phyloP scores from a whole-genome alignment of 64 coral and sea anemone species.

The Hydrozoanthus tunicans region DNA sequence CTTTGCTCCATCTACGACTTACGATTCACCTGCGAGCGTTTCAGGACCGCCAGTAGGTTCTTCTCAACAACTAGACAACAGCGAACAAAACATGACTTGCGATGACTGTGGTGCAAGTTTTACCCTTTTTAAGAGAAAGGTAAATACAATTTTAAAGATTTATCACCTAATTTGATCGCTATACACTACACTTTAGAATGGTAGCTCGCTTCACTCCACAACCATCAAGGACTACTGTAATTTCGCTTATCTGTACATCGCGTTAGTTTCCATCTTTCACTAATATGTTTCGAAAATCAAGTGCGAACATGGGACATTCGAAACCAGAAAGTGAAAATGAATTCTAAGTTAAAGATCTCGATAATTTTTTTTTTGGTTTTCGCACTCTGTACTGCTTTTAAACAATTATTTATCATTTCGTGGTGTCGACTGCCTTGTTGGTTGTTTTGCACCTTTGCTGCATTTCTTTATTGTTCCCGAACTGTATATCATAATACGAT shows the following conservation, averaged over 20 bases:
- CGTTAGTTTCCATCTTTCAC: not conserved
- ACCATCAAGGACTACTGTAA: no score
- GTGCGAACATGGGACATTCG: not conserved
- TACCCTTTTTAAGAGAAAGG: constrained; percentile 75
- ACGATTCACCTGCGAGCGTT: not conserved
- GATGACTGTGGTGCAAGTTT: constrained; percentile 75
- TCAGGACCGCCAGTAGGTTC: not conserved
- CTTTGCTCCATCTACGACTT: not conserved
- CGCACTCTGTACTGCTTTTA: no score
- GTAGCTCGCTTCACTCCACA: no score
- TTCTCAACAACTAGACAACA: constrained; percentile 1
- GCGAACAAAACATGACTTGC: constrained; percentile 71
- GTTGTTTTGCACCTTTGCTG: no score
- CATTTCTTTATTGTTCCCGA: no score
- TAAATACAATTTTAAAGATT: constrained; percentile 21
- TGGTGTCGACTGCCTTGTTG: no score
- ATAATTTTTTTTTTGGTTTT: no score
- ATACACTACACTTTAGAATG: no score
- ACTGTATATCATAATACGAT: no score
- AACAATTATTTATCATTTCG: no score
- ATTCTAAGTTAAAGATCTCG: not conserved
- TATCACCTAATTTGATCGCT: not conserved
- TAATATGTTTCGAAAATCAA: not conserved
- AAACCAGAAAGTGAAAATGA: not conserved
- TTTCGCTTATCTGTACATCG: no score